phyloP scores from a whole-genome alignment of 2,888 invertebrate species.

The Hylaea fasciaria region DNA sequence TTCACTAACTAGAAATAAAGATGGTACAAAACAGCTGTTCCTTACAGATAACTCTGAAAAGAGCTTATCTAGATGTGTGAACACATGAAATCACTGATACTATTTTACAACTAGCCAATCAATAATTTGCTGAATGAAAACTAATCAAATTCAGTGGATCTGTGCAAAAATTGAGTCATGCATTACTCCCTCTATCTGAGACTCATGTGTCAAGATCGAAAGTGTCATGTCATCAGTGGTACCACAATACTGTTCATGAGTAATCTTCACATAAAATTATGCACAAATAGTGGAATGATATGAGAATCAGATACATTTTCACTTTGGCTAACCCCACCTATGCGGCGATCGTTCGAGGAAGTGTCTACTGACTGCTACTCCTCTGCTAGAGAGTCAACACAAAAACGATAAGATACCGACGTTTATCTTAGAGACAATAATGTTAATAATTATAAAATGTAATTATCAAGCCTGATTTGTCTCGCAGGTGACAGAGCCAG shows the following conservation, averaged over 20 bases:
- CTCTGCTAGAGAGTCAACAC: constrained; percentile 30
- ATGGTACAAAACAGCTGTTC: constrained; percentile 9
- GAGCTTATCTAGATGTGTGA: background rate
- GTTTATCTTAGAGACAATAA: too few species aligned
- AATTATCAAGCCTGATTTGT: constrained; percentile 54
- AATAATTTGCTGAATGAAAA: background rate
- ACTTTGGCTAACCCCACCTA: constrained; percentile 77
- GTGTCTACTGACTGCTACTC: constrained; percentile 32
- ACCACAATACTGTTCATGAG: constrained; percentile 5
- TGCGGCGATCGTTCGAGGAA: constrained; percentile 52
- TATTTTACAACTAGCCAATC: background rate
- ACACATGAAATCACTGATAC: background rate
- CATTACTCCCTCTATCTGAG: background rate
- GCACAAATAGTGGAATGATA: background rate
- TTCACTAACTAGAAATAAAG: background rate
- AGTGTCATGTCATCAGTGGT: constrained; percentile 47
- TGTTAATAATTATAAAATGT: constrained; percentile 42
- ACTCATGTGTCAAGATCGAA: constrained; percentile 38
- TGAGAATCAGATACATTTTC: constrained; percentile 4
- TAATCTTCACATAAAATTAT: background rate
- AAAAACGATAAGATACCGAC: constrained; percentile 28
- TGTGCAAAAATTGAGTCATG: constrained; percentile 19
- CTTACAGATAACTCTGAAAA: background rate
- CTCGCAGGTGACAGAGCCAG: constrained; percentile 52
- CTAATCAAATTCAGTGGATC: background rate